These are phyloP conservation scores for Hippoglossus hippoglossus DNA, from an alignment of 2,797 vertebrate genomes.

Conservation along the genomic window DNA sequence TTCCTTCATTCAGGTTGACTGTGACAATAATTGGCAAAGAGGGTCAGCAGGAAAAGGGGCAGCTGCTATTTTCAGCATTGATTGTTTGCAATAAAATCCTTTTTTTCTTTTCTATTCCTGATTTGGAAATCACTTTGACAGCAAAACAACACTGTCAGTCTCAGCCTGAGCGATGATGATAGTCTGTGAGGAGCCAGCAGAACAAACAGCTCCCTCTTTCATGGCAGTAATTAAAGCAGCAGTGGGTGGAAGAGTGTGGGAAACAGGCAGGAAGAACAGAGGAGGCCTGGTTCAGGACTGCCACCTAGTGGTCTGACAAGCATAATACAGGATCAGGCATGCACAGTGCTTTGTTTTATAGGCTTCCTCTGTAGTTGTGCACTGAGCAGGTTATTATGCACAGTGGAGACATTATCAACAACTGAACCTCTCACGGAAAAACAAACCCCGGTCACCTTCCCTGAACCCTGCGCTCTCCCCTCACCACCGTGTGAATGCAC, in stretches of 20 bases:
- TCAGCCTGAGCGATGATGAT: conserved; percentile 61
- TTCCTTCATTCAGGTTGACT: conserved; percentile 35
- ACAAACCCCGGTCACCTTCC: conserved; percentile 20
- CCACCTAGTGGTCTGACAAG: conserved; percentile 72
- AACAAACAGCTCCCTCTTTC: conserved; percentile 74
- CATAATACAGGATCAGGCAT: conserved; percentile 41
- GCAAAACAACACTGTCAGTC: conserved; percentile 69
- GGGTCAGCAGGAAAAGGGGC: conserved; percentile 35
- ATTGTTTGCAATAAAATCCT: conserved; percentile 48
- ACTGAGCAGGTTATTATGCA: not conserved
- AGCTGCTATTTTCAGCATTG: conserved; percentile 65
- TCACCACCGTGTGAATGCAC: not conserved
- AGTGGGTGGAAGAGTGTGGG: conserved; percentile 74
- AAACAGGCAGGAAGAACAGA: conserved; percentile 24
- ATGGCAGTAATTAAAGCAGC: conserved; percentile 72
- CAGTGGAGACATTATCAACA: conserved; percentile 1
- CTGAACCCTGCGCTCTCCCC: conserved; percentile 5
- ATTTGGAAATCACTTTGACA: conserved; percentile 73
- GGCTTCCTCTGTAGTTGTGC: not conserved
- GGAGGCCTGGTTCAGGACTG: conserved; percentile 64
- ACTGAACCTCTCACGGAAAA: conserved; percentile 27
- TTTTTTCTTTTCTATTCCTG: conserved; percentile 56
- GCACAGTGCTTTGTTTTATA: conserved; percentile 12
- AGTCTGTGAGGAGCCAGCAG: conserved; percentile 59
- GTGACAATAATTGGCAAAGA: conserved; percentile 46